A percentile compares a stretch with the other conserved stretches of the same genome.
phyloP scores from a whole-genome alignment of 2,113 vertebrate genomes.

The Forbesichthys papilliferus region DNA sequence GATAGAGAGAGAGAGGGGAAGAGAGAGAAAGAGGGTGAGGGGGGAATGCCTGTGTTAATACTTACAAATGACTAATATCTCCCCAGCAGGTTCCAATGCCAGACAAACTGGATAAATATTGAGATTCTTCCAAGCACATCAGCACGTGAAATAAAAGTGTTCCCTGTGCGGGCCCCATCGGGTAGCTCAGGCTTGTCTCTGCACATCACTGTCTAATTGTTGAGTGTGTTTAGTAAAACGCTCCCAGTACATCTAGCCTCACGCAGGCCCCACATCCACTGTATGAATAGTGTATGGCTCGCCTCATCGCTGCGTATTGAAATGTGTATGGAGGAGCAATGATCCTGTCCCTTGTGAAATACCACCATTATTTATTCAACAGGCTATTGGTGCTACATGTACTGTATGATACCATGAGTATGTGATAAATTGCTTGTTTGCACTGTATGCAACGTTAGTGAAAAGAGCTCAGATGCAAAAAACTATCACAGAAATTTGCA shows the following conservation, averaged over 20 bases:
- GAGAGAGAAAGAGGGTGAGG: slow-evolving; percentile 48
- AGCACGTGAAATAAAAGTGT: slow-evolving; percentile 69
- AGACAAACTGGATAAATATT: slow-evolving; percentile 79
- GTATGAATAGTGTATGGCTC: slow-evolving; percentile 7
- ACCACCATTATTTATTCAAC: not conserved
- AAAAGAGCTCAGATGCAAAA: no score
- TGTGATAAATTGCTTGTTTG: not conserved
- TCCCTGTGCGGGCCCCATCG: slow-evolving; percentile 59
- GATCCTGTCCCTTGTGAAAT: not conserved
- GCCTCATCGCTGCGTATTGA: slow-evolving; percentile 5
- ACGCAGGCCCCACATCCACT: slow-evolving; percentile 9
- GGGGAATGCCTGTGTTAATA: slow-evolving; percentile 74
- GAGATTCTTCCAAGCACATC: slow-evolving; percentile 72
- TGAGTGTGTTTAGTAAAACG: slow-evolving; percentile 43
- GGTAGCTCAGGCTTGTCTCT: slow-evolving; percentile 46
- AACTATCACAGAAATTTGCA: no score
- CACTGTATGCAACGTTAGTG: not conserved
- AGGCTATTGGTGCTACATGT: not conserved
- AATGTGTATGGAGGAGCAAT: not conserved
- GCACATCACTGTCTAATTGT: slow-evolving; percentile 58
- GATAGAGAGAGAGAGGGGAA: slow-evolving; percentile 46
- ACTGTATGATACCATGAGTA: not conserved
- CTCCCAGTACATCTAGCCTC: slow-evolving; percentile 26
- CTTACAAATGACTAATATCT: slow-evolving; percentile 80
- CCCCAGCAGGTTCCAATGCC: slow-evolving; percentile 77